Conservation (phyloP, 2,888 invertebrate species). For the Oscheius sp. region DNA sequence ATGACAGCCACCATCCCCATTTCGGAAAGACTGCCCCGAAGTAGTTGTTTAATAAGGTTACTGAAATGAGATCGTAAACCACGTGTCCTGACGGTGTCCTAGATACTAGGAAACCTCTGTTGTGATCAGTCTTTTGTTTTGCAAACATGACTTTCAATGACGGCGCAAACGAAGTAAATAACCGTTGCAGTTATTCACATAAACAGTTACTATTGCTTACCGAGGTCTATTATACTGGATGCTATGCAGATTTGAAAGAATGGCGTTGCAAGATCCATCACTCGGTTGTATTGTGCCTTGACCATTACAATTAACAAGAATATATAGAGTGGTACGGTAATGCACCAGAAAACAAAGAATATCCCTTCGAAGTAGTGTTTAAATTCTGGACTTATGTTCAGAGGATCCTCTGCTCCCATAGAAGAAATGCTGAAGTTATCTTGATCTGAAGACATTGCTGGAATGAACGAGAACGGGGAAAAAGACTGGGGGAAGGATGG, state of each 20-base stretch:
- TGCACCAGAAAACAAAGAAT: conserved; percentile 27
- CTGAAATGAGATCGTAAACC: conserved; percentile 1
- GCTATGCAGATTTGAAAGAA: conserved; percentile 34
- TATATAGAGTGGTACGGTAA: conserved; percentile 34
- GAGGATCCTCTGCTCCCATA: not conserved
- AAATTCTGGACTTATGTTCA: conserved; percentile 2
- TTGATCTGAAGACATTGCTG: too few species aligned
- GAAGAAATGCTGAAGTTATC: too few species aligned
- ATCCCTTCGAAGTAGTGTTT: conserved; percentile 19
- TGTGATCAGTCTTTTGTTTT: not conserved
- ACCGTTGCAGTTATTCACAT: too few species aligned
- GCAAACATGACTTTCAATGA: not conserved
- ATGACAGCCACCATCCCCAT: conserved; percentile 31
- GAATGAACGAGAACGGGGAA: too few species aligned
- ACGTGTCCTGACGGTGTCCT: not conserved
- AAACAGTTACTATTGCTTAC: too few species aligned
- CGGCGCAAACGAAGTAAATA: not conserved
- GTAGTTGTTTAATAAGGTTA: conserved; percentile 34
- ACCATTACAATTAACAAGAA: conserved; percentile 17
- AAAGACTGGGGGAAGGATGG: too few species aligned
- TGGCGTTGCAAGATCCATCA: conserved; percentile 20
- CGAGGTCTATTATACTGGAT: conserved; percentile 31
- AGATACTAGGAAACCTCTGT: not conserved
- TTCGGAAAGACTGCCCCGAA: conserved; percentile 36
- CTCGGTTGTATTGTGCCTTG: conserved; percentile 9